Percentiles rank a stretch among this genome's conserved stretches.
phyloP scores from a whole-genome alignment of 2,888 invertebrate species.

The Drosophila parthenogenetica region DNA sequence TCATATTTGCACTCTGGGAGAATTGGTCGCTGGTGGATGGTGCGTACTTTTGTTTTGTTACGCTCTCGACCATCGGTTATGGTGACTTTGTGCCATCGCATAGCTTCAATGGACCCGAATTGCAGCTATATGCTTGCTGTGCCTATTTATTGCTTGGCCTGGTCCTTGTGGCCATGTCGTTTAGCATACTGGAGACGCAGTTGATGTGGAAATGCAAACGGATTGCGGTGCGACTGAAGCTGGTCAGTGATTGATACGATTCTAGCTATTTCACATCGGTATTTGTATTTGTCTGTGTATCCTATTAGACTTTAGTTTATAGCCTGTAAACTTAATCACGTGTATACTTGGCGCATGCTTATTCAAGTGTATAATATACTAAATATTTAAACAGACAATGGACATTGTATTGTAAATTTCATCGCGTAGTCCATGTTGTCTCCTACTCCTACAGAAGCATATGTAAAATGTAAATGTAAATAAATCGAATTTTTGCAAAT shows the following conservation, averaged over 20 bases:
- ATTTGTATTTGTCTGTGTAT: conserved; percentile 32
- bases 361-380: conserved; percentile 54
- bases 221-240: conserved; percentile 89
- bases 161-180: conserved; percentile 93
- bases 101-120: conserved; percentile 85
- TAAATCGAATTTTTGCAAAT: conserved; percentile 74
- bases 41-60: conserved; percentile 94
- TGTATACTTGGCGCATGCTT: conserved; percentile 48
- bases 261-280: not conserved
- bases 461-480: conserved; percentile 73
- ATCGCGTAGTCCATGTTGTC: conserved; percentile 52
- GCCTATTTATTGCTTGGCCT: conserved; percentile 92
- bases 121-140: conserved; percentile 92
- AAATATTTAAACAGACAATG: conserved; percentile 22
- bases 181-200: conserved; percentile 93
- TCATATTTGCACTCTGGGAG: conserved; percentile 92
- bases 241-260: conserved; percentile 86
- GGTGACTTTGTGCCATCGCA: conserved; percentile 89
- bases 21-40: conserved; percentile 93
- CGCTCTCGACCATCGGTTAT: conserved; percentile 93
- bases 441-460: conserved; percentile 40
- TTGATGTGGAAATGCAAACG: conserved; percentile 90
- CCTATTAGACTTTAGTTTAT: conserved; percentile 52
- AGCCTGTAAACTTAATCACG: conserved; percentile 38
- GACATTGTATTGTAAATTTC: conserved; percentile 55